Percentiles rank a stretch among this genome's conserved stretches.
Conservation (phyloP, 2,888 invertebrate species). For the Limenitis camilla region DNA sequence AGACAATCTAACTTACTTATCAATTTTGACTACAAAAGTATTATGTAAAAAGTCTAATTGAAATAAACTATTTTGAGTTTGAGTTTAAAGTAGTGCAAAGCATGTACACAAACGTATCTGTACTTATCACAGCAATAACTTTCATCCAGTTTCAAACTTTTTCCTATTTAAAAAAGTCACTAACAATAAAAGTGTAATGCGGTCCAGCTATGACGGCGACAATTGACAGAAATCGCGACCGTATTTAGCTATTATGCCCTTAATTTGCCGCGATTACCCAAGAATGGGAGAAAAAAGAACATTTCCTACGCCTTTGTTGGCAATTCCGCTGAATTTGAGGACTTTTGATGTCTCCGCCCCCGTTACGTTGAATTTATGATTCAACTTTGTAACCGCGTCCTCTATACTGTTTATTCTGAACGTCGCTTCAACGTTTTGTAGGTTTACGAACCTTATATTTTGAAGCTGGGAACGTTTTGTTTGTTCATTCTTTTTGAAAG, state of each 20-base stretch:
- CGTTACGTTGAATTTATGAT: conserved; percentile 20
- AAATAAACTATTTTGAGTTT: no score
- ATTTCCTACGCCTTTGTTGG: conserved; percentile 48
- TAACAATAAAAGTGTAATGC: conserved; percentile 26
- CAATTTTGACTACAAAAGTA: no score
- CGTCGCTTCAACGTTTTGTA: conserved; percentile 5
- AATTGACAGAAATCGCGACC: conserved; percentile 55
- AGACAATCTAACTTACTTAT: no score
- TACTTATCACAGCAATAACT: no score
- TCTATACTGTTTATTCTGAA: conserved; percentile 17
- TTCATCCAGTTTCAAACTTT: neutral
- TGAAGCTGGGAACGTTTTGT: neutral
- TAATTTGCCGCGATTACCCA: conserved; percentile 58
- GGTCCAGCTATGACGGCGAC: conserved; percentile 29
- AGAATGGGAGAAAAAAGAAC: conserved; percentile 42
- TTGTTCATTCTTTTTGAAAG: no score
- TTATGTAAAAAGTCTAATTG: no score
- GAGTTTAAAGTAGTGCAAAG: no score
- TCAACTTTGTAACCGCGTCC: conserved; percentile 20
- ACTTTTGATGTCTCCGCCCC: conserved; percentile 31
- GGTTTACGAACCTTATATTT: conserved; percentile 5
- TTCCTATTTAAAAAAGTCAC: conserved; percentile 1
- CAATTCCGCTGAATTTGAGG: conserved; percentile 44
- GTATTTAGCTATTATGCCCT: conserved; percentile 59
- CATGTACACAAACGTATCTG: no score